These are phyloP conservation scores for Notocelia uddmanniana DNA, from an alignment of 2,888 invertebrate genomes.

Conservation along the genomic window DNA sequence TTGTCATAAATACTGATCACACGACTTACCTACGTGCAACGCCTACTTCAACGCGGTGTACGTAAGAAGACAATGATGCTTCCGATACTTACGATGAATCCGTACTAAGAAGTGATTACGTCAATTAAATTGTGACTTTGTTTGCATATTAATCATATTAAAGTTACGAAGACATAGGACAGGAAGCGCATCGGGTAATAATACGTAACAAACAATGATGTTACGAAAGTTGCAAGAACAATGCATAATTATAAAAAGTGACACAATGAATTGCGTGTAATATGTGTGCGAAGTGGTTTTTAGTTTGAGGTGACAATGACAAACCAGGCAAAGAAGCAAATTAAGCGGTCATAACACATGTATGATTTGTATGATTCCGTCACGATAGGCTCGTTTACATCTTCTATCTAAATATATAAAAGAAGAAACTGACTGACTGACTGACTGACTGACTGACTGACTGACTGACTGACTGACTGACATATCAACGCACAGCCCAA, in stretches of 20 bases:
- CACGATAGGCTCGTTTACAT: not conserved
- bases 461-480: too few relatives aligned
- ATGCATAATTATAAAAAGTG: constrained; percentile 53
- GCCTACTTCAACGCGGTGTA: not conserved
- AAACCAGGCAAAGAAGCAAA: not conserved
- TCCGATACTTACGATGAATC: not conserved
- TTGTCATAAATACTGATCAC: not conserved
- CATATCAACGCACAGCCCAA: too few relatives aligned
- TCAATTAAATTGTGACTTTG: constrained; percentile 11
- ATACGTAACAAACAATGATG: constrained; percentile 56
- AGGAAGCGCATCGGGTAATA: constrained; percentile 53
- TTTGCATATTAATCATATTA: constrained; percentile 29
- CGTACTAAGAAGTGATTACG: not conserved
- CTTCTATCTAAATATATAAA: too few relatives aligned
- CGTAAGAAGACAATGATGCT: not conserved
- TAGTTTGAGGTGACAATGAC: constrained; percentile 10
- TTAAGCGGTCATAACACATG: not conserved
- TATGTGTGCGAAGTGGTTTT: constrained; percentile 32
- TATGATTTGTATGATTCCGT: not conserved
- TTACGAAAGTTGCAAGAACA: constrained; percentile 53
- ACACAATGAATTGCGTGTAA: constrained; percentile 52
- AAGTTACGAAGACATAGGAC: constrained; percentile 30
- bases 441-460: too few relatives aligned
- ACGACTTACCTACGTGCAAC: not conserved
- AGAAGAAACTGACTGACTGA: too few relatives aligned